Evolutionary conservation across 2,797 vertebrate species (phyloP).

Genomic region (Hippoglossus hippoglossus): DNA sequence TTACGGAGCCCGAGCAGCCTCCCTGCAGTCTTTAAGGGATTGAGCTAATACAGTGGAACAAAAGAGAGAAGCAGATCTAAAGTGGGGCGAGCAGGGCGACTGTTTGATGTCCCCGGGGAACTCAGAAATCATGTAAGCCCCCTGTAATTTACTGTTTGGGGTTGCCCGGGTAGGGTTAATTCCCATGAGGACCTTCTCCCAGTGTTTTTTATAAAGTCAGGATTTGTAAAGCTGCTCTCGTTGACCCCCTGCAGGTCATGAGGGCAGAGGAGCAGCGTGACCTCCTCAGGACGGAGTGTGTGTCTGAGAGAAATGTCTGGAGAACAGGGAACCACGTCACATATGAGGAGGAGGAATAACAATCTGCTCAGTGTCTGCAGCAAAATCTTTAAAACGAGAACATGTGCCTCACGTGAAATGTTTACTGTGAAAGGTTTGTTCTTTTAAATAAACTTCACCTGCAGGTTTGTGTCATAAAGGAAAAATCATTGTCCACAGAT

Average conservation of each 20-base stretch:
- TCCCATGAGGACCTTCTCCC: conserved; percentile 72
- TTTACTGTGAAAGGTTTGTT: too few relatives aligned
- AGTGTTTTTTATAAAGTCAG: conserved; percentile 72
- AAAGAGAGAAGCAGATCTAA: conserved; percentile 63
- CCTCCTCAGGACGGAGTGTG: conserved; percentile 35
- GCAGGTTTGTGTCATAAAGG: too few relatives aligned
- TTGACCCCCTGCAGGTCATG: conserved; percentile 73
- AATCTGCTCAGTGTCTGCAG: not conserved
- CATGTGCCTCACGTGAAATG: not conserved
- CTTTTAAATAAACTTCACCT: too few relatives aligned
- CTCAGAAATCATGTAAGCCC: conserved; percentile 68
- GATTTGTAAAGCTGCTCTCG: conserved; percentile 75
- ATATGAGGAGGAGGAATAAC: not conserved
- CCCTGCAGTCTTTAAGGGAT: conserved; percentile 47
- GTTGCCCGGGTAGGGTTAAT: conserved; percentile 74
- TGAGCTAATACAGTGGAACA: conserved; percentile 62
- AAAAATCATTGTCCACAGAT: too few relatives aligned
- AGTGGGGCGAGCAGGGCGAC: conserved; percentile 45
- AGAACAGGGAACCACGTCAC: not conserved
- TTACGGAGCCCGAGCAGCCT: conserved; percentile 20
- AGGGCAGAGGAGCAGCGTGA: conserved; percentile 56
- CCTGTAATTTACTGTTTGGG: conserved; percentile 74
- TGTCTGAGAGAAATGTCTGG: conserved; percentile 4
- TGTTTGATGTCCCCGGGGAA: conserved; percentile 75
- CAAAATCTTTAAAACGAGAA: not conserved